These are phyloP conservation scores for Pseudorhiza aurosa DNA, from an alignment of 30 jellyfish, hydroid and myxozoan species.

Conservation along the genomic window DNA sequence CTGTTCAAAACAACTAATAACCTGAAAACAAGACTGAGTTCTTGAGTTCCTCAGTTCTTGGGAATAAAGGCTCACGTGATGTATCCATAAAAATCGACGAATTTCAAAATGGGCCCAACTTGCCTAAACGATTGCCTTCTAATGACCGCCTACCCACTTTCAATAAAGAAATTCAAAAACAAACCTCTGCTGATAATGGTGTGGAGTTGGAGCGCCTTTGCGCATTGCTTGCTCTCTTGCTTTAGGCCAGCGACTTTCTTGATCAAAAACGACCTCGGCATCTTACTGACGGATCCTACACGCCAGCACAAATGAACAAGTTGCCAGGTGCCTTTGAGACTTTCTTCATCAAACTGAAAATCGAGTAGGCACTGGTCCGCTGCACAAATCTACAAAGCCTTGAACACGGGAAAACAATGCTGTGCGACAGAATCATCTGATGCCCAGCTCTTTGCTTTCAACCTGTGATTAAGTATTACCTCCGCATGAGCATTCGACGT, in stretches of 20 bases:
- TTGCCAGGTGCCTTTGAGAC: constrained; percentile 43
- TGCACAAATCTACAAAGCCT: too few relatives aligned
- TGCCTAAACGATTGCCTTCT: too few relatives aligned
- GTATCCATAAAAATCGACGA: too few relatives aligned
- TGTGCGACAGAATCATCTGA: background rate
- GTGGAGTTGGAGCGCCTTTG: background rate
- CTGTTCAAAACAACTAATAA: too few relatives aligned
- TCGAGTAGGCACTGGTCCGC: constrained; percentile 21
- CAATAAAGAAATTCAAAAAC: background rate
- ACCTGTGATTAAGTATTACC: background rate
- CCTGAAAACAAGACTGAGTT: too few relatives aligned
- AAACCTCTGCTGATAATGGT: background rate
- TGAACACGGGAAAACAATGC: background rate
- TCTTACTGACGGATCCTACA: constrained; percentile 7
- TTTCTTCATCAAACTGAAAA: constrained; percentile 3
- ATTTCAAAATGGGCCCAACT: too few relatives aligned
- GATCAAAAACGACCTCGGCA: constrained; percentile 76
- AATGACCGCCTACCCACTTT: too few relatives aligned
- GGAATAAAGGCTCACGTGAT: too few relatives aligned
- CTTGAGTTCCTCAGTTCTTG: too few relatives aligned
- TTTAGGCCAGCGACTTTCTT: constrained; percentile 59
- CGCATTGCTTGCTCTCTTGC: constrained; percentile 70
- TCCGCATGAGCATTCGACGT: background rate
- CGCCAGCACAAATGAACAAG: background rate
- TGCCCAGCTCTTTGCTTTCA: background rate